These are phyloP conservation scores for Anguilla obscura DNA, from an alignment of 2,797 vertebrate species.

Conservation along the genomic window DNA sequence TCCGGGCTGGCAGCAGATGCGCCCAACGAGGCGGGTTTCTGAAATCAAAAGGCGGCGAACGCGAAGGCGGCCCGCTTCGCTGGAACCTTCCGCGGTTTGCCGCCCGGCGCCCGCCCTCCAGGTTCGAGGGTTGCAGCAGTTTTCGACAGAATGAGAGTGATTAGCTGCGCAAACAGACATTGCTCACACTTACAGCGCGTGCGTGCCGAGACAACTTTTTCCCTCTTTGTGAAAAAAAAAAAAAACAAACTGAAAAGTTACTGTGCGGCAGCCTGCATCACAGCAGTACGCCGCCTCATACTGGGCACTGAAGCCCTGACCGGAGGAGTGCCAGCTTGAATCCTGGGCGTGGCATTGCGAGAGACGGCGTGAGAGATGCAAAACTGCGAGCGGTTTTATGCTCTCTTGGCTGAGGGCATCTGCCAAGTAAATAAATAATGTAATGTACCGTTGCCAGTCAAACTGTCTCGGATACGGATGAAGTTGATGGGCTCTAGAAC, in stretches of 20 bases:
- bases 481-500: conserved; percentile 38
- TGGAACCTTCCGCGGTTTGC: conserved; percentile 22
- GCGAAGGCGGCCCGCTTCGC: background rate
- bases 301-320: background rate
- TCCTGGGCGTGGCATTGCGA: background rate
- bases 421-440: conserved; percentile 39
- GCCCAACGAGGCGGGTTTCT: conserved; percentile 3
- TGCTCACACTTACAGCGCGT: background rate
- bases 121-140: conserved; percentile 10
- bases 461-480: conserved; percentile 30
- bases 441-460: conserved; percentile 37
- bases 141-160: conserved; percentile 25
- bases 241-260: background rate
- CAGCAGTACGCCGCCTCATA: background rate
- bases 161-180: conserved; percentile 6
- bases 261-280: background rate
- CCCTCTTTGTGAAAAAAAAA: background rate
- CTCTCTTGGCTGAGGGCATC: conserved; percentile 25
- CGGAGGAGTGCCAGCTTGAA: background rate
- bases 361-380: background rate
- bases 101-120: background rate
- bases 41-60: conserved; percentile 15
- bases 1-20: background rate
- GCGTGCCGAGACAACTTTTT: background rate
- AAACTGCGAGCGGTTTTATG: background rate